Conservation (phyloP, 2,113 vertebrate species). For the Passer montanus region DNA sequence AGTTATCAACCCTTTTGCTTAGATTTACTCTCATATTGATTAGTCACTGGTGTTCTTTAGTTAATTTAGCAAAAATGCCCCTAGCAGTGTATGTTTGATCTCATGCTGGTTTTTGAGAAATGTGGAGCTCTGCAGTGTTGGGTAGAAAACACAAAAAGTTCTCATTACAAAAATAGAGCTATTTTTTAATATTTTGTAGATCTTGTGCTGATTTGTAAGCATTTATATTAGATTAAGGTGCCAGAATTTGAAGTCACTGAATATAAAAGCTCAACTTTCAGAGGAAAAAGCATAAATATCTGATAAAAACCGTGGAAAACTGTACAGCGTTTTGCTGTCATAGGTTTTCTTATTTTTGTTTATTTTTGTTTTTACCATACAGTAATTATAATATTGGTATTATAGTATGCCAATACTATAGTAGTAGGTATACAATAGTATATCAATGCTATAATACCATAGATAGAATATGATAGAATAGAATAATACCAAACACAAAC, state of each 20-base stretch:
- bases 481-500: neutral
- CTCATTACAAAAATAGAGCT: neutral
- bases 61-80: neutral
- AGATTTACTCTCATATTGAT: neutral
- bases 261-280: neutral
- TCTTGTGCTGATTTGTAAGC: neutral
- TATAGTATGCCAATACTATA: neutral
- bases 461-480: neutral
- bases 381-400: neutral
- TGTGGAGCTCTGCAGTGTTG: neutral
- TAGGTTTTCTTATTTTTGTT: neutral
- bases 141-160: neutral
- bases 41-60: neutral
- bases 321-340: neutral
- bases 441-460: neutral
- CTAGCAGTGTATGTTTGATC: neutral
- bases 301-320: neutral
- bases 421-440: neutral
- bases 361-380: neutral
- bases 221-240: neutral
- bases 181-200: neutral
- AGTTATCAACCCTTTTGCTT: neutral
- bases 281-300: neutral
- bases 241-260: neutral
- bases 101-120: neutral